Conservation (phyloP, 1,140 invertebrate genomes). For the Metopolophium dirhodum region DNA sequence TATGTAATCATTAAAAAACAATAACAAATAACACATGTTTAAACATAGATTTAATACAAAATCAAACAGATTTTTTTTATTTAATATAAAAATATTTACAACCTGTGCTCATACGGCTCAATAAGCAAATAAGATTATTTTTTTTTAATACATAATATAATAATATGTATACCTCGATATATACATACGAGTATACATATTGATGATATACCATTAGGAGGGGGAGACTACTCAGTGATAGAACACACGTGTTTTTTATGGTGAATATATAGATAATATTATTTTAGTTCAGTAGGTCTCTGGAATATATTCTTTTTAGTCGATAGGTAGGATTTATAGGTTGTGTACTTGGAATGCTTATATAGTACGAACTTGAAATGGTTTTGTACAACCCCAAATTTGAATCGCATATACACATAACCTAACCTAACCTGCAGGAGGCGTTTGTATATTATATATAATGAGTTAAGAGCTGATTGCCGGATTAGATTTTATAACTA, state of each 20-base stretch:
- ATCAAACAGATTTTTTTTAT: neutral
- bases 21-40: neutral
- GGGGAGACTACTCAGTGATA: no score
- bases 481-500: no score
- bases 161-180: no score
- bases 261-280: neutral
- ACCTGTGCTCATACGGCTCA: neutral
- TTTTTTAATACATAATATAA: no score
- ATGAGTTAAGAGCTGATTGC: no score
- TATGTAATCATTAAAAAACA: neutral
- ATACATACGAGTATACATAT: no score
- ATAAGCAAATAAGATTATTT: neutral
- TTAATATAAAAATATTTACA: neutral
- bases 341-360: neutral
- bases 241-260: no score
- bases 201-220: no score
- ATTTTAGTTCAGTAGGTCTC: neutral
- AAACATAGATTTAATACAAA: neutral
- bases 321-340: neutral
- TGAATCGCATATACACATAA: neutral
- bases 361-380: no score
- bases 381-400: neutral
- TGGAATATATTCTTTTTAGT: neutral
- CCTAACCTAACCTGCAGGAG: neutral
- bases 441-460: neutral